Evolutionary conservation across 2,888 invertebrate species (phyloP).

Genomic region (Sarcophaga caerulescens): DNA sequence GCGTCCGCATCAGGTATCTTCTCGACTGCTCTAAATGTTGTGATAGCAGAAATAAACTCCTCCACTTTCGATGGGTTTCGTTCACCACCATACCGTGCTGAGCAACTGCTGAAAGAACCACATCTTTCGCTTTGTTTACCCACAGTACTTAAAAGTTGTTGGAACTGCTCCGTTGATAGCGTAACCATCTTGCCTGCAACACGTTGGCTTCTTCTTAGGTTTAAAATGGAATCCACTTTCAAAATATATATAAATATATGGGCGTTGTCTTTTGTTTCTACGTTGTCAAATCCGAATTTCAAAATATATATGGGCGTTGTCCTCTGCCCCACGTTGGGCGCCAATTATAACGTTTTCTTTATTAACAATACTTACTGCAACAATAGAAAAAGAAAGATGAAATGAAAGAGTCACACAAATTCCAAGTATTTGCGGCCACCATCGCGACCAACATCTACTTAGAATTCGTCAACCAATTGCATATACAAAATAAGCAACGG

Average conservation of each 20-base stretch:
- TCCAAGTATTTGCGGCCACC: too few species aligned
- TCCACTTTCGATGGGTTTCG: constrained; percentile 16
- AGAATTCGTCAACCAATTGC: too few species aligned
- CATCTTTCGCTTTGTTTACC: constrained; percentile 5
- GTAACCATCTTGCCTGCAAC: background rate
- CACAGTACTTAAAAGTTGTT: constrained; percentile 39
- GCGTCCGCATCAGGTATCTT: constrained; percentile 57
- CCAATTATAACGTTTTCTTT: constrained; percentile 6
- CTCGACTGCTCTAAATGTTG: constrained; percentile 56
- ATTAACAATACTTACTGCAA: background rate
- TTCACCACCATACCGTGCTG: constrained; percentile 55
- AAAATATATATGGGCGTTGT: background rate
- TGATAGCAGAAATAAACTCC: constrained; percentile 61
- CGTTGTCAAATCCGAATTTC: too few species aligned
- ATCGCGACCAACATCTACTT: too few species aligned
- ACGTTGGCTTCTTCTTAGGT: background rate
- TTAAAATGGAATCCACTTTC: background rate
- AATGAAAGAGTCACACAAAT: too few species aligned
- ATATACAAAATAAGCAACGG: too few species aligned
- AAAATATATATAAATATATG: background rate
- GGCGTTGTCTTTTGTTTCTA: background rate
- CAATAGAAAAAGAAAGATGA: too few species aligned
- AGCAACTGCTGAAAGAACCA: constrained; percentile 41
- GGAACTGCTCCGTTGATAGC: constrained; percentile 40
- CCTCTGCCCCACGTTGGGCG: constrained; percentile 5